Conservation (phyloP, 2,888 invertebrate species). For the Adela reaumurella region DNA sequence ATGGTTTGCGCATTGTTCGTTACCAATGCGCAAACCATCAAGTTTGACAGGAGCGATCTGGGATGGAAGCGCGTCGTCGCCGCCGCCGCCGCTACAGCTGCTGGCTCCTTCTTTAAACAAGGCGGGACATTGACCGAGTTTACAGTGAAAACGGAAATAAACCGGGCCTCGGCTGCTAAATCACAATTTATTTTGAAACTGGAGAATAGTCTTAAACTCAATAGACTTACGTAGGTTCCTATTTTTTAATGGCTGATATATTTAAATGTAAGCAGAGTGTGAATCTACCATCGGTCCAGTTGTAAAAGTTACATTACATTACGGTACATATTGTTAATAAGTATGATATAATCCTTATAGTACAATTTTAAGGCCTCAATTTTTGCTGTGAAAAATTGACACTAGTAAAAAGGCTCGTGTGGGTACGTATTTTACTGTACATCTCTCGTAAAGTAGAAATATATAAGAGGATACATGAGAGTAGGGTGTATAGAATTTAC, state of each 20-base stretch:
- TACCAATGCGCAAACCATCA: not conserved
- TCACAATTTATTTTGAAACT: not conserved
- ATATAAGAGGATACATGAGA: no score
- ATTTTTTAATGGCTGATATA: no score
- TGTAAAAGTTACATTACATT: no score
- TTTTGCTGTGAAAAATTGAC: not conserved
- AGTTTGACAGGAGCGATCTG: not conserved
- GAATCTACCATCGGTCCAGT: no score
- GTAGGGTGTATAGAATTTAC: no score
- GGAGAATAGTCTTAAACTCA: no score
- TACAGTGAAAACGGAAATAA: not conserved
- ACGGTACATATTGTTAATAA: no score
- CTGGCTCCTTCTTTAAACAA: not conserved
- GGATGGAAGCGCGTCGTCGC: not conserved
- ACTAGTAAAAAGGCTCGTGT: not conserved
- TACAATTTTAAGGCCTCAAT: not conserved
- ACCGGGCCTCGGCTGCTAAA: not conserved
- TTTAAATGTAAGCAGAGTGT: no score
- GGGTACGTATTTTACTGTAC: not conserved
- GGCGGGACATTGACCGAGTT: not conserved
- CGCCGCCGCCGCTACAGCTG: not conserved
- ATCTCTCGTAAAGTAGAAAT: no score
- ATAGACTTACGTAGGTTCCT: no score
- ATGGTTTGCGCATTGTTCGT: not conserved
- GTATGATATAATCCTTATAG: not conserved